These are phyloP conservation scores for Mohoua ochrocephala DNA, from an alignment of 2,113 vertebrate species.

Conservation along the genomic window DNA sequence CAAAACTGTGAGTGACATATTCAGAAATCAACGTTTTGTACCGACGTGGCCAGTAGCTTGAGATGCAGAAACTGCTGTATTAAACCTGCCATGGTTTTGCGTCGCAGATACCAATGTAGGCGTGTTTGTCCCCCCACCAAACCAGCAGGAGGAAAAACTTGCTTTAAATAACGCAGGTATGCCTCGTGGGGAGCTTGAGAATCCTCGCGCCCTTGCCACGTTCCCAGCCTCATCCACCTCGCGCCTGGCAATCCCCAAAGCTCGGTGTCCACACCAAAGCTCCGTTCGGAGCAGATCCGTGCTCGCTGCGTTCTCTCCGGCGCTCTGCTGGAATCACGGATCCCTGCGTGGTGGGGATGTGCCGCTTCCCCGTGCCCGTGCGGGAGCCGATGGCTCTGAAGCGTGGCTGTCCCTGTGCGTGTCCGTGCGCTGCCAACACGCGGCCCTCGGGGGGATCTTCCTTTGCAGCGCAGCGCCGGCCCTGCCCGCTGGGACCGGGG, in stretches of 20 bases:
- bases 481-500: background rate
- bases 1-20: background rate
- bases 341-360: background rate
- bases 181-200: background rate
- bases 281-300: fast-evolving
- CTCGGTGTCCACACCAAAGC: fast-evolving
- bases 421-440: background rate
- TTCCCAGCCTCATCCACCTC: background rate
- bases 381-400: background rate
- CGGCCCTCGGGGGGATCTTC: background rate
- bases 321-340: background rate
- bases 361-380: background rate
- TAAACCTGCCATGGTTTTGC: background rate
- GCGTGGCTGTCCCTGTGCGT: background rate
- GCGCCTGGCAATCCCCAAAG: background rate
- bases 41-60: background rate
- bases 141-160: background rate
- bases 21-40: background rate
- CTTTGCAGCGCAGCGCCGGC: background rate
- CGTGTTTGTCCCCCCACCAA: background rate
- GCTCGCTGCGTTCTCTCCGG: background rate
- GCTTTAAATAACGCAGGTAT: background rate
- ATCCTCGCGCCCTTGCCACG: background rate
- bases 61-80: background rate
- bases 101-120: background rate